phyloP scores from a whole-genome alignment of 2,888 invertebrate genomes.

The Zygothrica quintamaculata region DNA sequence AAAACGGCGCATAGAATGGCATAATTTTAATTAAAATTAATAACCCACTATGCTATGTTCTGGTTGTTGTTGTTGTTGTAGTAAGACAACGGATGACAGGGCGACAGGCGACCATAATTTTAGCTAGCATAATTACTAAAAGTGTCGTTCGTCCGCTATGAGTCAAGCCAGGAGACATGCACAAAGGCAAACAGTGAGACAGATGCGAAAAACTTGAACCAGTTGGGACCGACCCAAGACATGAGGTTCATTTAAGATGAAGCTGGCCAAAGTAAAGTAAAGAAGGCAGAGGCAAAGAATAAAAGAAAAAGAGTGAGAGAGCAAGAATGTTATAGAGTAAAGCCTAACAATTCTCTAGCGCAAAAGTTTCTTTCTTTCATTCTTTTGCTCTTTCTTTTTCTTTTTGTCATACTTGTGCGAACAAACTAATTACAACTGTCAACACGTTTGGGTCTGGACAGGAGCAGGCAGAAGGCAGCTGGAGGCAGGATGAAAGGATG shows the following conservation, averaged over 20 bases:
- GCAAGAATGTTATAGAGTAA: too few species aligned
- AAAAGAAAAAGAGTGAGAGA: conserved; percentile 13
- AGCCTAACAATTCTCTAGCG: conserved; percentile 48
- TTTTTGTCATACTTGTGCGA: conserved; percentile 80
- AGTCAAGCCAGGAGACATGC: conserved; percentile 10
- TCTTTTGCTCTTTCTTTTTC: conserved; percentile 71
- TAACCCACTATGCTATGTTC: conserved; percentile 58
- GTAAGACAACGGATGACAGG: conserved; percentile 49
- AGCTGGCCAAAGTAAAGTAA: neutral
- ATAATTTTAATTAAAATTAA: conserved; percentile 81
- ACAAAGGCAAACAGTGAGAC: conserved; percentile 42
- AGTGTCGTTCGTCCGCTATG: conserved; percentile 28
- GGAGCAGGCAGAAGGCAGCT: neutral
- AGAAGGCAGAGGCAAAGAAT: neutral
- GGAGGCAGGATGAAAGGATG: neutral
- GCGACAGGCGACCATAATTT: conserved; percentile 72
- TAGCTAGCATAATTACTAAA: conserved; percentile 72
- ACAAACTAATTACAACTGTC: conserved; percentile 81
- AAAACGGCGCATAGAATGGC: conserved; percentile 59
- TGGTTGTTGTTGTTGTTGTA: conserved; percentile 6
- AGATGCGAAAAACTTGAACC: conserved; percentile 47
- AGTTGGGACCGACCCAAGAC: conserved; percentile 7
- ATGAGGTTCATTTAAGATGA: neutral
- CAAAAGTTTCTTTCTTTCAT: conserved; percentile 69
- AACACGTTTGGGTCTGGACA: conserved; percentile 61